Conservation (phyloP, 2,113 vertebrate species). For the Erythrocercus mccallii region DNA sequence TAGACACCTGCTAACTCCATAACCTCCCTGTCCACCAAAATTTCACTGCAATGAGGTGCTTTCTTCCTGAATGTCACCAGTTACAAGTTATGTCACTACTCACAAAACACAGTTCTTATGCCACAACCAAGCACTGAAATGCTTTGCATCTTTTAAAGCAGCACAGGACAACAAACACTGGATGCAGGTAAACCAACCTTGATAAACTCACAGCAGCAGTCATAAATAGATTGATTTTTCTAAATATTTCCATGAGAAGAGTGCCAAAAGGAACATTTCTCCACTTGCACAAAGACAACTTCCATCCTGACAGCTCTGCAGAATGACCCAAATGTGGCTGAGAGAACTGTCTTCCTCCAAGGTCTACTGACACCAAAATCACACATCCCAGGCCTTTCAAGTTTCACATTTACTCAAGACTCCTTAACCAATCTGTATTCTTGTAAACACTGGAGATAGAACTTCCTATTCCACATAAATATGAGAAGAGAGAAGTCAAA, state of each 20-base stretch:
- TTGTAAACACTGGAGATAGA: neutral
- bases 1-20: neutral
- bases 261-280: neutral
- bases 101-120: neutral
- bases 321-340: accelerated
- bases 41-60: neutral
- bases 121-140: neutral
- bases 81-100: neutral
- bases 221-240: neutral
- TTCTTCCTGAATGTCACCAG: neutral
- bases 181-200: neutral
- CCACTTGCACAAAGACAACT: neutral
- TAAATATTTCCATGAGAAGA: neutral
- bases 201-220: neutral
- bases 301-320: neutral
- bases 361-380: neutral
- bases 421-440: neutral
- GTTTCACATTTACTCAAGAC: neutral
- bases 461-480: neutral
- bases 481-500: neutral
- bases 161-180: neutral
- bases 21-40: neutral
- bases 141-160: neutral
- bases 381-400: neutral
- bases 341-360: neutral